Evolutionary conservation across 2,113 vertebrate species (phyloP).

Genomic region (Prinia subflava): DNA sequence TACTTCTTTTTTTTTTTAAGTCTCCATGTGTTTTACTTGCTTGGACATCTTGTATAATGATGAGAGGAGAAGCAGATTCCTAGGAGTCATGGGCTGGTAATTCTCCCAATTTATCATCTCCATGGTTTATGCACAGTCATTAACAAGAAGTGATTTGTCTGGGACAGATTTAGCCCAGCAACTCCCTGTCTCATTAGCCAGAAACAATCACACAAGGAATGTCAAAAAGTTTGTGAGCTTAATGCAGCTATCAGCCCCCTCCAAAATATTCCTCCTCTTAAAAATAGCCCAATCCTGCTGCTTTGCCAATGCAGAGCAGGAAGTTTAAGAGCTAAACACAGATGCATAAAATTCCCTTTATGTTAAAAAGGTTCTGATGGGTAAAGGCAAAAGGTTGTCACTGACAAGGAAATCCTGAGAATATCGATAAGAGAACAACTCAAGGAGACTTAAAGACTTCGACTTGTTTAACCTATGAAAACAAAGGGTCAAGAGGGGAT

Average conservation of each 20-base stretch:
- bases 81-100: background rate
- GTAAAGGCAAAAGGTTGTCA: background rate
- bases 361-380: background rate
- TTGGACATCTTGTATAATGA: background rate
- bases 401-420: background rate
- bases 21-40: background rate
- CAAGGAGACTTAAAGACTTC: background rate
- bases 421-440: background rate
- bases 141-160: conserved; percentile 42
- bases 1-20: background rate
- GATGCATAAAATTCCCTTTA: background rate
- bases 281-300: background rate
- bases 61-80: conserved; percentile 29
- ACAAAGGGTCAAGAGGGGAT: background rate
- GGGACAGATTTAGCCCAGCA: conserved; percentile 21
- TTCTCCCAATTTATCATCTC: conserved; percentile 4
- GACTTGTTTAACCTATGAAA: background rate
- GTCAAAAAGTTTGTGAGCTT: background rate
- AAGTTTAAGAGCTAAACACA: background rate
- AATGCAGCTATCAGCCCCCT: background rate
- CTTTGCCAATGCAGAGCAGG: background rate
- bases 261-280: background rate
- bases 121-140: conserved; percentile 16
- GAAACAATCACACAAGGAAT: background rate
- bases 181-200: background rate